Evolutionary conservation across 2,797 vertebrate genomes (phyloP).

Genomic region (Arvicola amphibius): DNA sequence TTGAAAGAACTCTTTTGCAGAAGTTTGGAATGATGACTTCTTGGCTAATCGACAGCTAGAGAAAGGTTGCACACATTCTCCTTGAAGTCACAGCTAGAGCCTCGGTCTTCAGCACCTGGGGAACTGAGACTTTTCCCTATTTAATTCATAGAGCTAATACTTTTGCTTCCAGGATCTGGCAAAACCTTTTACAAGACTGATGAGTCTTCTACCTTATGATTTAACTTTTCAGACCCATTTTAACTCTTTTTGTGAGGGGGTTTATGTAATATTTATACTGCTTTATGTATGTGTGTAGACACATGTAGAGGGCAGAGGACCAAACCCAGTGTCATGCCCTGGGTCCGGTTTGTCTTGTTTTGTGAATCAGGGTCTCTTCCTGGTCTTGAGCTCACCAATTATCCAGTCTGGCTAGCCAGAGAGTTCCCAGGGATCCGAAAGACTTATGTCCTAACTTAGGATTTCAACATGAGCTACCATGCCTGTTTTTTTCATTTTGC

Average conservation of each 20-base stretch:
- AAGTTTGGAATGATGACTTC: constrained; percentile 42
- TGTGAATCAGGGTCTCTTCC: background rate
- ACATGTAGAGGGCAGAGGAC: background rate
- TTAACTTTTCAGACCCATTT: background rate
- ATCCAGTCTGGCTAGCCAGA: background rate
- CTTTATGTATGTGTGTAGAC: background rate
- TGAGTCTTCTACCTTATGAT: background rate
- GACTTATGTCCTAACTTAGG: background rate
- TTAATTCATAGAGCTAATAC: constrained; percentile 37
- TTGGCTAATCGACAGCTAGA: background rate
- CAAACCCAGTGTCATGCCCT: background rate
- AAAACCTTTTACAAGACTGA: background rate
- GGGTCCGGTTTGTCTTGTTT: background rate
- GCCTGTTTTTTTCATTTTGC: background rate
- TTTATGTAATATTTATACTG: background rate
- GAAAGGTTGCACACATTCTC: background rate
- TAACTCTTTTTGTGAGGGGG: background rate
- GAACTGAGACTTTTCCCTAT: constrained; percentile 10
- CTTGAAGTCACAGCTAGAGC: background rate
- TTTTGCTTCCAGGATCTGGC: background rate
- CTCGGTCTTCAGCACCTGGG: constrained; percentile 6
- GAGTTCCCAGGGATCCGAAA: background rate
- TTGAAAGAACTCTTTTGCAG: constrained; percentile 20
- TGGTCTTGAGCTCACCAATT: background rate
- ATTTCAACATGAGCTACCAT: background rate